Evolutionary conservation across 1,140 invertebrate genomes (phyloP).

Genomic region (fruit fly (Drosophila melanogaster)): DNA sequence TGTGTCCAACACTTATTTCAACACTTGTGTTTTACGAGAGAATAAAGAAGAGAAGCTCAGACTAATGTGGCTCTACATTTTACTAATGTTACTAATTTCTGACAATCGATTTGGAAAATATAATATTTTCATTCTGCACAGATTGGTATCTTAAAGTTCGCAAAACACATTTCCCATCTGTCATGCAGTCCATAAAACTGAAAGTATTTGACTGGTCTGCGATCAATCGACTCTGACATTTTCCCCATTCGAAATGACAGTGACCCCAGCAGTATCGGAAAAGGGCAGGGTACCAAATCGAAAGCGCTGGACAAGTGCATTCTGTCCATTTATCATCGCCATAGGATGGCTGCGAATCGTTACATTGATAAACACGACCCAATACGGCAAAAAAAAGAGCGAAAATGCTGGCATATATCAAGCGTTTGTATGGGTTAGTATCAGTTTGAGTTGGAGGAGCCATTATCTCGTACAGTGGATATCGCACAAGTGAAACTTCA

Average conservation of each 20-base stretch:
- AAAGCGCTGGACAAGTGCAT: constrained; percentile 39
- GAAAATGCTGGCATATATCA: constrained; percentile 15
- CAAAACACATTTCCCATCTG: no score
- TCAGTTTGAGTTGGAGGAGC: constrained; percentile 28
- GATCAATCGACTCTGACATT: constrained; percentile 15
- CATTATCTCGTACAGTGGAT: constrained; percentile 46
- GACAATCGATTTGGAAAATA: neutral
- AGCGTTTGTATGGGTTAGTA: constrained; percentile 13
- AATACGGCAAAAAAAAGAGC: constrained; percentile 19
- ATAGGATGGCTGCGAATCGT: constrained; percentile 38
- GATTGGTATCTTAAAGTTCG: no score
- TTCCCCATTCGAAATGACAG: constrained; percentile 21
- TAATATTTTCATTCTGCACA: neutral
- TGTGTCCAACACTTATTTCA: neutral
- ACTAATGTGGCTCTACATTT: constrained; percentile 1
- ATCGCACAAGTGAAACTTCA: constrained; percentile 24
- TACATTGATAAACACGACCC: constrained; percentile 45
- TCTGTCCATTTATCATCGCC: constrained; percentile 50
- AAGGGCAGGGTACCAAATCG: constrained; percentile 25
- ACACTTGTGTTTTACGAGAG: neutral
- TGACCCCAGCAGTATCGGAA: constrained; percentile 26
- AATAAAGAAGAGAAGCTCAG: constrained; percentile 16
- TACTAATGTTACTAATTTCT: no score
- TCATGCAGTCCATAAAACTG: neutral
- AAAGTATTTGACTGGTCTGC: constrained; percentile 3